Evolutionary conservation across 53 echinoderm and acorn worm species (phyloP).

Genomic region (Apostichopus leukothele): DNA sequence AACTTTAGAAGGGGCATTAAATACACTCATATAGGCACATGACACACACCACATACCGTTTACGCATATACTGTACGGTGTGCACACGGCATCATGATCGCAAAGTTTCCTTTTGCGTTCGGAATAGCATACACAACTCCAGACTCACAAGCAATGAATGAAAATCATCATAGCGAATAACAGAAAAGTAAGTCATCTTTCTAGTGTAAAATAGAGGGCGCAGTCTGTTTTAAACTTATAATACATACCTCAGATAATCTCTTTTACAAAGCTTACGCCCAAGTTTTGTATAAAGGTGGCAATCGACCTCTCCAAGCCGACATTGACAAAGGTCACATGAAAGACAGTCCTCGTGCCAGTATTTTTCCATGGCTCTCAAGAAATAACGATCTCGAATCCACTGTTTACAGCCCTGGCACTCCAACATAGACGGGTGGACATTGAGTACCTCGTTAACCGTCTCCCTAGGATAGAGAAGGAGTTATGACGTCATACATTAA

Average conservation of each 20-base stretch:
- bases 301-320: conserved; percentile 86
- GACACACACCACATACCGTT: too few species aligned
- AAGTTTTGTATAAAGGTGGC: conserved; percentile 82
- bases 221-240: not conserved
- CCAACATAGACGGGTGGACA: conserved; percentile 76
- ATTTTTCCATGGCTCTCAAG: conserved; percentile 77
- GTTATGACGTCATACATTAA: too few species aligned
- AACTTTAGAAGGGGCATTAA: too few species aligned
- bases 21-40: too few species aligned
- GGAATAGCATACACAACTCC: too few species aligned
- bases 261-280: conserved; percentile 89
- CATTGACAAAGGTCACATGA: conserved; percentile 93
- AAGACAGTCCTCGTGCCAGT: conserved; percentile 95
- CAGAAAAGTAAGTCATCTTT: too few species aligned
- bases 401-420: conserved; percentile 75
- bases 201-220: too few species aligned
- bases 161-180: too few species aligned
- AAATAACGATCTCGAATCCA: conserved; percentile 88
- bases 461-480: conserved; percentile 58
- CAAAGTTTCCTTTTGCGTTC: too few species aligned
- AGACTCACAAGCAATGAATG: too few species aligned
- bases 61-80: too few species aligned
- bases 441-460: conserved; percentile 91
- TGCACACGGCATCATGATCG: too few species aligned
- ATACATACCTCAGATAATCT: conserved; percentile 79